Percentiles rank a stretch among this genome's conserved stretches.
phyloP scores from a whole-genome alignment of 2,113 vertebrate species.

The Gymnogyps californianus region DNA sequence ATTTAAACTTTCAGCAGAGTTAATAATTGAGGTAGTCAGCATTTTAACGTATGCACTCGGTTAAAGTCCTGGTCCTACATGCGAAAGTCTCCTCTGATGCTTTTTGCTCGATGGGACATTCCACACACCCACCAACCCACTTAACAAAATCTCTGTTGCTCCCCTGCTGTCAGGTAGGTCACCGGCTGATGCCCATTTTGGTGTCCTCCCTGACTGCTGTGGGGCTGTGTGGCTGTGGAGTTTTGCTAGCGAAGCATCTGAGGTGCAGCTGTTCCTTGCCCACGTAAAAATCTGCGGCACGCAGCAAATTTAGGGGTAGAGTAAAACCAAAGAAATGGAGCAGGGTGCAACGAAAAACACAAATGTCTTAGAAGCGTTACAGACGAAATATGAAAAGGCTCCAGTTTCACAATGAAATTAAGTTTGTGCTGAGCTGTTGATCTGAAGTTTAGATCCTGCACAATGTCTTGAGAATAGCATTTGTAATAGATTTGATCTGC shows the following conservation, averaged over 20 bases:
- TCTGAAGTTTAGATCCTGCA: not conserved
- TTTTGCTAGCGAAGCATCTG: not conserved
- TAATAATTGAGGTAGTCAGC: not conserved
- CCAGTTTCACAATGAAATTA: not conserved
- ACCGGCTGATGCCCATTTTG: not conserved
- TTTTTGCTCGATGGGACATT: not conserved
- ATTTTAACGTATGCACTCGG: fast-evolving
- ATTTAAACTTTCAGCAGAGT: not conserved
- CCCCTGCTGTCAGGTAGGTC: not conserved
- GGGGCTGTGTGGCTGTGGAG: not conserved
- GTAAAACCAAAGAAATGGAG: not conserved
- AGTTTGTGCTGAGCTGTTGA: constrained; percentile 9
- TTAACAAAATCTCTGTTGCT: not conserved
- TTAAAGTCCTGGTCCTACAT: not conserved
- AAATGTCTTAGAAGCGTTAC: not conserved
- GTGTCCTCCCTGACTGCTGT: not conserved
- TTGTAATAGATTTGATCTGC: constrained; percentile 8
- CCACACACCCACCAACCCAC: not conserved
- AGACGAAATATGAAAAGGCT: not conserved
- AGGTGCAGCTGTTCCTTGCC: not conserved
- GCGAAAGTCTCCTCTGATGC: not conserved
- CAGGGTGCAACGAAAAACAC: not conserved
- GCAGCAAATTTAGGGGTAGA: not conserved
- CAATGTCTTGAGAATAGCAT: not conserved
- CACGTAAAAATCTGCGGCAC: not conserved